These are phyloP conservation scores for Anoplopoma fimbria DNA, from an alignment of 2,113 vertebrate species.

Conservation along the genomic window DNA sequence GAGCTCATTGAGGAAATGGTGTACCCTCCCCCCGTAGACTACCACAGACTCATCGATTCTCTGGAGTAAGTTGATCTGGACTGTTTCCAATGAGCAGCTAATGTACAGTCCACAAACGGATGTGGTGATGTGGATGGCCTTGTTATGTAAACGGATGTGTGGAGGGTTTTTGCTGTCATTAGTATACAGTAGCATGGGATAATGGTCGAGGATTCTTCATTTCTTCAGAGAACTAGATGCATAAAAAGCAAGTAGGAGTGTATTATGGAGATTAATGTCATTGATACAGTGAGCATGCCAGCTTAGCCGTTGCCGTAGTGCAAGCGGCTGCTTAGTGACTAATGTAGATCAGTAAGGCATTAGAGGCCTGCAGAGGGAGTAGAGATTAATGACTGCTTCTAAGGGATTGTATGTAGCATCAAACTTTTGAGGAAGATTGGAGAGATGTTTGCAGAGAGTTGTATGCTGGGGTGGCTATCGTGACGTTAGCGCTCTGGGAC, in stretches of 20 bases:
- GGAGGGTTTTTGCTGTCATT: neutral
- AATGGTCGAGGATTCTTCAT: neutral
- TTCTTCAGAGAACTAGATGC: neutral
- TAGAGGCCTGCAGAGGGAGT: slow-evolving; percentile 7
- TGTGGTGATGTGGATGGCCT: neutral
- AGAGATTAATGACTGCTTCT: slow-evolving; percentile 25
- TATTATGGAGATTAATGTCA: slow-evolving; percentile 22
- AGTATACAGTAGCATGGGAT: neutral
- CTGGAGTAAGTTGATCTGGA: slow-evolving; percentile 88
- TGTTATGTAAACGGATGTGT: neutral
- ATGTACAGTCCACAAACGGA: neutral
- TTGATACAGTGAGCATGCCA: neutral
- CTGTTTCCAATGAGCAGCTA: neutral
- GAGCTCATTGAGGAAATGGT: slow-evolving; percentile 94
- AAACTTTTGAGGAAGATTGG: slow-evolving; percentile 1
- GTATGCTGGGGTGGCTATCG: neutral
- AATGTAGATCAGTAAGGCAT: slow-evolving; percentile 49
- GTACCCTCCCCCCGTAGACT: slow-evolving; percentile 95
- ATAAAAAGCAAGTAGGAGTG: slow-evolving; percentile 19
- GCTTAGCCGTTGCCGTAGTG: slow-evolving; percentile 12
- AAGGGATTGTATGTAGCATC: neutral
- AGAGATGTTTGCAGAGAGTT: neutral
- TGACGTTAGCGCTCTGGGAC: neutral
- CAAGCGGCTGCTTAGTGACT: slow-evolving; percentile 38
- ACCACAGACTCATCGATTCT: slow-evolving; percentile 93